Base-by-base conservation (phyloP, 1,140 invertebrate genomes). In the Diachasmimorpha longicaudata region DNA sequence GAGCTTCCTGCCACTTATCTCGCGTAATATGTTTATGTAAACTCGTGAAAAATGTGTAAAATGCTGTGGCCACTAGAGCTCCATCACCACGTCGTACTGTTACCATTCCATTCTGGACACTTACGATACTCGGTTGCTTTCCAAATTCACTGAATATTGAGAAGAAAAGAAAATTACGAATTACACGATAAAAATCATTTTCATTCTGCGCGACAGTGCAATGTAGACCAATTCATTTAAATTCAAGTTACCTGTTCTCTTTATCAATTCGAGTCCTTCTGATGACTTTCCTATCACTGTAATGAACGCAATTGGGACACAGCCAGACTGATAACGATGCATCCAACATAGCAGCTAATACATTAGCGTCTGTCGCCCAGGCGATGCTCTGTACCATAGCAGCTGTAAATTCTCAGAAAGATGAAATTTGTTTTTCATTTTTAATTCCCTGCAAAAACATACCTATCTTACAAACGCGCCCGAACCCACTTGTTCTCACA, bases 361-460 rank as follows among this genome's bases (percentile, higher is more conserved):
- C 95, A 85, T 97, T 97, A 1, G 93, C 92, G 74, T 93, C 92
- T 70, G 93, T 93, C 81, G 96, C 96, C 96, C 96, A 98, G 77
- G 89, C 90, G 55, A 97, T 91, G 14, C 93, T 93, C 39, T 94
- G 92, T 1, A 96, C 92, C 91, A 96, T 96, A 21, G 91, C 90
- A 77, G 93, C 94, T 94, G 75, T 63, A 87, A 85, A 77, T 39
- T 37, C 6, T 11, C 10, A 76, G 77, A 52, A 14, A 70, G 21
- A 36, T 74, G 72, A 72, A 76, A 39, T 68, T 66, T 42, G 68
- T 31, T 31, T 31, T 31, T 6, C 31, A 72, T 75, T 75, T 52
- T 19, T 16, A 52, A 48, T 44, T 66, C 2, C 2, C 25, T 55
- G 2, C 23, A 10, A 37, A 66, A 39, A 19, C 21, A 6, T 89